Evolutionary conservation across 2,797 vertebrate species (phyloP).

Genomic region (Phoxinus dragarum): DNA sequence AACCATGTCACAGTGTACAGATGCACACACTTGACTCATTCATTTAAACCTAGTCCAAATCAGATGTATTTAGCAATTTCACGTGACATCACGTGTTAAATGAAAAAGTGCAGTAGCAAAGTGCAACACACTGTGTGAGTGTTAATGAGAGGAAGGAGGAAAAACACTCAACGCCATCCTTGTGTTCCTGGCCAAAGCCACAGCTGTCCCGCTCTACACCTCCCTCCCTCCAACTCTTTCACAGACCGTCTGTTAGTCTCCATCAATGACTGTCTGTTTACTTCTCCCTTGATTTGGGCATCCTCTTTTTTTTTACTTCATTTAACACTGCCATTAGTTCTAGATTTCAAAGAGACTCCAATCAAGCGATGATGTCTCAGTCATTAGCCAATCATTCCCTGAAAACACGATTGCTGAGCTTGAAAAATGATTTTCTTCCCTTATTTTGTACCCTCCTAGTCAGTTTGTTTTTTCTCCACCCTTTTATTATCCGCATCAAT

Average conservation of each 20-base stretch:
- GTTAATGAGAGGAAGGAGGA: conserved; percentile 38
- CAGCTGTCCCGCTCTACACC: conserved; percentile 57
- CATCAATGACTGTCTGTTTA: conserved; percentile 54
- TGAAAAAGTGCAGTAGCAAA: conserved; percentile 18
- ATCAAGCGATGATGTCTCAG: neutral
- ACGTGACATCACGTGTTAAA: neutral
- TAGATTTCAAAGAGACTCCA: conserved; percentile 3
- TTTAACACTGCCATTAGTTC: neutral
- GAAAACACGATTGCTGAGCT: neutral
- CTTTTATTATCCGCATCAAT: conserved; percentile 66
- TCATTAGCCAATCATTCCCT: neutral
- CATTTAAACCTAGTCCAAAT: conserved; percentile 24
- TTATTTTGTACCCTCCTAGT: conserved; percentile 31
- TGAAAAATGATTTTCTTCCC: neutral
- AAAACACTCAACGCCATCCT: conserved; percentile 37
- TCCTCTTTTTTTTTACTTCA: conserved; percentile 26
- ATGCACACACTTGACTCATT: neutral
- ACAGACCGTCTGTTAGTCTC: conserved; percentile 48
- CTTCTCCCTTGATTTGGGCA: conserved; percentile 39
- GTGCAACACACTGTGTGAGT: conserved; percentile 33
- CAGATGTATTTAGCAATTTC: conserved; percentile 2
- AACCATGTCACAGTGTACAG: conserved; percentile 1
- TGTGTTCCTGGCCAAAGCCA: conserved; percentile 44
- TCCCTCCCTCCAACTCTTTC: conserved; percentile 37
- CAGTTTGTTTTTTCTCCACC: conserved; percentile 31